These are phyloP conservation scores for Ditylenchus weischeri DNA, from an alignment of 2,888 invertebrate genomes.

Conservation along the genomic window DNA sequence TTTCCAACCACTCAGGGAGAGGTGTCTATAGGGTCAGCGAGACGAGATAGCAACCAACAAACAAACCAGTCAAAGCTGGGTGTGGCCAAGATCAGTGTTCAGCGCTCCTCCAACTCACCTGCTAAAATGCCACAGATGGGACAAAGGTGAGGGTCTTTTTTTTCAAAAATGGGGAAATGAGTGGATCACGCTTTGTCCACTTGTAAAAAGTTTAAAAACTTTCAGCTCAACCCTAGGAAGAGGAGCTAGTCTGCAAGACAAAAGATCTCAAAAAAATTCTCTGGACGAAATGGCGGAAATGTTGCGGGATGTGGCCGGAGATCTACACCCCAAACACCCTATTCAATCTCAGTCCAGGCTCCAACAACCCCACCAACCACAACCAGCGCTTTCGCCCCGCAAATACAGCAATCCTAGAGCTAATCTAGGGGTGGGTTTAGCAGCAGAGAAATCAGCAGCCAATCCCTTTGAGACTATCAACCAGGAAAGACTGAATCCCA, in stretches of 20 bases:
- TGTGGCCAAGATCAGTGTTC: slow-evolving; percentile 3
- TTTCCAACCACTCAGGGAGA: slow-evolving; percentile 35
- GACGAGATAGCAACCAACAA: slow-evolving; percentile 13
- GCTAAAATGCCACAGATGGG: slow-evolving; percentile 1
- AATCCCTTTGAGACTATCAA: slow-evolving; percentile 43
- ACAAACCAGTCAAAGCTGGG: slow-evolving; percentile 8
- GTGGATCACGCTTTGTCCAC: too few species aligned
- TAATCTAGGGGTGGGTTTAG: neutral
- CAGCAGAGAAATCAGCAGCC: neutral
- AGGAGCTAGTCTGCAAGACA: neutral
- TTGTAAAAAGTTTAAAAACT: too few species aligned
- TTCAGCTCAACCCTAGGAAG: too few species aligned
- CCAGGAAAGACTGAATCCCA: slow-evolving; percentile 51
- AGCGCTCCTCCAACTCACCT: neutral
- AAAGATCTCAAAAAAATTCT: slow-evolving; percentile 8
- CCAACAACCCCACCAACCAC: slow-evolving; percentile 1
- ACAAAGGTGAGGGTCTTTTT: too few species aligned
- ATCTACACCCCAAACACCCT: neutral
- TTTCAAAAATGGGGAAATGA: too few species aligned
- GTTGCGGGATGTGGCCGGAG: slow-evolving; percentile 6
- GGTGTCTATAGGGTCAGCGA: slow-evolving; percentile 10
- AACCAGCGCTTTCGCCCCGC: neutral
- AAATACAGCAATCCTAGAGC: slow-evolving; percentile 9
- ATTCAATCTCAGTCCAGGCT: neutral
- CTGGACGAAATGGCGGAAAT: slow-evolving; percentile 10